Evolutionary conservation across 1,140 invertebrate species (phyloP), one percentile per base, ranked within the genome.

Genomic region (Procambarus clarkii): DNA sequence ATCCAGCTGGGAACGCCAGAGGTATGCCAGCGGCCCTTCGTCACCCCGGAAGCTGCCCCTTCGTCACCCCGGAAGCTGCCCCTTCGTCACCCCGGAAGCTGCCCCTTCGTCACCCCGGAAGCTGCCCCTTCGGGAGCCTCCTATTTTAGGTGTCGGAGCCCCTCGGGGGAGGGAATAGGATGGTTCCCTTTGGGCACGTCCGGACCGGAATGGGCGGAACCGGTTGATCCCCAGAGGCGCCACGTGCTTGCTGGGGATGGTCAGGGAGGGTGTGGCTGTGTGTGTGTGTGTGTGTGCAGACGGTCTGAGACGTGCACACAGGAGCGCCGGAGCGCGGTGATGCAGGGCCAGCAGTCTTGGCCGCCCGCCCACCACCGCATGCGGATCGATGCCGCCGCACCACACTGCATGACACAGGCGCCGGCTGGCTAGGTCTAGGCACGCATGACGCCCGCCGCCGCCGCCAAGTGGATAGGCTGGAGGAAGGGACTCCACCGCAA

Each of bases 351-450:
- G 60, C 21, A 54, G 50, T 74, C 69, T 74, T 34, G 69, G 79
- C 60, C 4, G 48, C 48, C 21, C 13, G 79, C 79, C 79, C 46
- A 54, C 13, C 79, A 9, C 79, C 48, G 79, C 79, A 81, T 81
- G 79, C 4, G 79, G 58, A 81, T 81, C 79, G 79, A 81, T 81
- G 48, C 48, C 48, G 79, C 9, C 18, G 79, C 48, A 54, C 48
- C 48, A 81, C 48, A 81, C 48, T 81, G 79, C 79, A 81, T 81
- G 79, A 81, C 79, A 81, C 79, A 81, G 79, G 79, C 79, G 79
- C 79, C 79, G 48, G 48, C 48, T 18, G 13, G 79, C 9, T 45
- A 81, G n/a, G 48, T 21, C 50, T 48, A 80, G 78, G 48, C 48
- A 81, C 79, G 79, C 79, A 81, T 50, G 79, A 50, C 79, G 13